Percentiles rank a stretch among this genome's conserved stretches.
phyloP scores from a whole-genome alignment of 2,888 invertebrate genomes.

The Agonopterix subpropinquella region DNA sequence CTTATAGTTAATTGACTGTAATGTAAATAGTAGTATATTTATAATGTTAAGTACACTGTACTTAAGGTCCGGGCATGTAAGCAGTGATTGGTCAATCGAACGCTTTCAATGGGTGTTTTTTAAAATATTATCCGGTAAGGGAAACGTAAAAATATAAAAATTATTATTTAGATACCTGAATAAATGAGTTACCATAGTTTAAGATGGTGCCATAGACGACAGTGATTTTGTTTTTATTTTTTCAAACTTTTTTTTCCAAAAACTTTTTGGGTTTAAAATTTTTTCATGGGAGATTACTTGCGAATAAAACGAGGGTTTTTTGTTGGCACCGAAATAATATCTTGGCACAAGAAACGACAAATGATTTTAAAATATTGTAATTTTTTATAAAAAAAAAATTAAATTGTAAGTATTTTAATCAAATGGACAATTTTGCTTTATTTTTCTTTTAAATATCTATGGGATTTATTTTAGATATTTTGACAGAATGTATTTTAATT shows the following conservation, averaged over 20 bases:
- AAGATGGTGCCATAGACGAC: slow-evolving; percentile 67
- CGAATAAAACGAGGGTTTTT: not conserved
- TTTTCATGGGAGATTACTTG: not conserved
- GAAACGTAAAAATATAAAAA: slow-evolving; percentile 14
- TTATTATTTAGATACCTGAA: slow-evolving; percentile 41
- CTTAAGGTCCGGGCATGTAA: slow-evolving; percentile 63
- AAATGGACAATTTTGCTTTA: slow-evolving; percentile 7
- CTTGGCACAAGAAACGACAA: slow-evolving; percentile 15
- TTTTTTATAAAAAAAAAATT: slow-evolving; percentile 7
- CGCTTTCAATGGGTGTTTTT: slow-evolving; percentile 37
- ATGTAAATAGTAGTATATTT: slow-evolving; percentile 72
- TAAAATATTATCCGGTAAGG: slow-evolving; percentile 19
- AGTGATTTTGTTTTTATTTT: not conserved
- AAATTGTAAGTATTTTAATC: slow-evolving; percentile 8
- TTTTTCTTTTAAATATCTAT: slow-evolving; percentile 3
- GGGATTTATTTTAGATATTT: slow-evolving; percentile 4
- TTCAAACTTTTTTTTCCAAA: slow-evolving; percentile 1
- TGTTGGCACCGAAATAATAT: not conserved
- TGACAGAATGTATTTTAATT: slow-evolving; percentile 8
- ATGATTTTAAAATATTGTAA: slow-evolving; percentile 5
- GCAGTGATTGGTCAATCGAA: slow-evolving; percentile 67
- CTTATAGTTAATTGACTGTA: slow-evolving; percentile 39
- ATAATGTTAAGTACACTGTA: slow-evolving; percentile 23
- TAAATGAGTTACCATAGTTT: slow-evolving; percentile 65
- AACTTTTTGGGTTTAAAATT: not conserved